Base-by-base conservation (phyloP, 2,113 vertebrate genomes). In the Leptodactylus fuscus region DNA sequence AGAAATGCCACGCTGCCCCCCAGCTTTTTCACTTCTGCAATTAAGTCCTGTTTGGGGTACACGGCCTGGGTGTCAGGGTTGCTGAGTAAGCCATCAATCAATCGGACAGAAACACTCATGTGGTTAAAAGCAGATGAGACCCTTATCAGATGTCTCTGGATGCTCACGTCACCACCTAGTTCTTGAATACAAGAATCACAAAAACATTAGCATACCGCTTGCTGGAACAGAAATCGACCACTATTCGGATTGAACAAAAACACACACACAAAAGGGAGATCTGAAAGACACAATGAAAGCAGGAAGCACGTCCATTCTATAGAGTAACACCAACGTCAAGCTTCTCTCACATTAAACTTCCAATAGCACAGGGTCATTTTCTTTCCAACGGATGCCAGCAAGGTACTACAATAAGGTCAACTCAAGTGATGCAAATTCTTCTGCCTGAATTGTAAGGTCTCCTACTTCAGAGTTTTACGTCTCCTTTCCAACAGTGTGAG, bases 1-100 rank as follows among this genome's bases (percentile, higher is more conserved):
- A 87, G 4, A 81, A 90, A 89, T 84, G 88, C 88, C 89, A 90
- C 91, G 65, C 87, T 88, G 88, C 90, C 94, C 92, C 92, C 93
- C 92, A 93, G 90, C 92, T 93, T 87, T 88, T 81, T 88, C 36
- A 75, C 73, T 83, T 87, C 74, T 51, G 51, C n/a, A 32, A 58
- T 20, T 7, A 67, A 65, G 1, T 87, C 16, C 24, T 55, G n/a
- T 34, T 60, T 55, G 16, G 38, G 81, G 67, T n/a, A 24, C 22
- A 8, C 22, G 9, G 65, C 81, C n/a, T 24, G n/a, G 86, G 58
- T 48, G n/a, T 76, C 22, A 5, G 18, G 34, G 71, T 49, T 11
- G 5, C 11, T 2, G 46, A 53, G 38, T 22, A 83, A 34, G 51
- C 85, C 71, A 70, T 60, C 69, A 62, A 84, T 81, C 53, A 79